phyloP scores from a whole-genome alignment of 2,888 invertebrate genomes.

The Drosophila differens region DNA sequence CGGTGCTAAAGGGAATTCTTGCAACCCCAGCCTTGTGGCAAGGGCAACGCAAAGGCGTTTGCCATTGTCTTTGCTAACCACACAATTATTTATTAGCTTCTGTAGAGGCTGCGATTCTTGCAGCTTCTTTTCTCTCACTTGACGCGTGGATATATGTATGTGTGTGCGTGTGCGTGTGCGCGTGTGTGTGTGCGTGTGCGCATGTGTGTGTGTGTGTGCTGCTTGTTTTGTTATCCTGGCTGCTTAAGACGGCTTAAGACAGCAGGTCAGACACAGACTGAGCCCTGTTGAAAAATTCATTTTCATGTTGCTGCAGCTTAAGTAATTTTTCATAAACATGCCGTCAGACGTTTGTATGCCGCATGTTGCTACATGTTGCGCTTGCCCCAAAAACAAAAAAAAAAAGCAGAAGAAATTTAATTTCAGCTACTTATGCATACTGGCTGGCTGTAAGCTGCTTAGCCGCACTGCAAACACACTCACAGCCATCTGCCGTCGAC shows the following conservation, averaged over 20 bases:
- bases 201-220: slow-evolving; percentile 20
- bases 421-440: slow-evolving; percentile 73
- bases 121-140: slow-evolving; percentile 12
- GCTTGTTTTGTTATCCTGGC: slow-evolving; percentile 62
- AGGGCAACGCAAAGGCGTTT: slow-evolving; percentile 43
- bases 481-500: slow-evolving; percentile 35
- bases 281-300: slow-evolving; percentile 77
- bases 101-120: slow-evolving; percentile 52
- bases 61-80: slow-evolving; percentile 73
- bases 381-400: background rate
- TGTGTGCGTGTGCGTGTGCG: background rate
- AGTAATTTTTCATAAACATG: slow-evolving; percentile 78
- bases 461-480: slow-evolving; percentile 34
- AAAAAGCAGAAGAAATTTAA: slow-evolving; percentile 54
- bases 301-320: slow-evolving; percentile 75
- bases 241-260: slow-evolving; percentile 78
- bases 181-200: slow-evolving; percentile 1
- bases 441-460: slow-evolving; percentile 68
- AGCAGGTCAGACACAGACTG: slow-evolving; percentile 63
- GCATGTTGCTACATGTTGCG: slow-evolving; percentile 5
- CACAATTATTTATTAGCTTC: slow-evolving; percentile 78
- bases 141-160: slow-evolving; percentile 4
- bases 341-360: slow-evolving; percentile 28
- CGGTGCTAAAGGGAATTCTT: slow-evolving; percentile 45
- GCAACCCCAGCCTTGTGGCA: slow-evolving; percentile 38